Evolutionary conservation across 2,888 invertebrate species (phyloP), one percentile per base, ranked within the genome.

Genomic region (Pegoplata infirma): DNA sequence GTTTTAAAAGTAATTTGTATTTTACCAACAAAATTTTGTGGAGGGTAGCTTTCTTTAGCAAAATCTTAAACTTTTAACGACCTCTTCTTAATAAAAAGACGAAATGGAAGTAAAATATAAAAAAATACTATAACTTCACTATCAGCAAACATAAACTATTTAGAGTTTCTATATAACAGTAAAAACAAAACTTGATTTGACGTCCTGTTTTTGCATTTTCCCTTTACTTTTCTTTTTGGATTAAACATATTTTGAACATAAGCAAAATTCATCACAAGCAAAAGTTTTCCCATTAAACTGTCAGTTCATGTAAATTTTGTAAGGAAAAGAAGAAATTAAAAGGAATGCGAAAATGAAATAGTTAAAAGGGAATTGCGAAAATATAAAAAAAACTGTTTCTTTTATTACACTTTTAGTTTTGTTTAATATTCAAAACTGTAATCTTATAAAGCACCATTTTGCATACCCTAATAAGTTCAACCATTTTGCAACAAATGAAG

Each of bases 251-350:
- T 12, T 12, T 25, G 5, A 46, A 56, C 44, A 19, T 28, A n/a
- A 8, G 25, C 17, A 58, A 73, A 76, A 47, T 74, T 69, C 71
- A 76, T 67, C 80, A 78, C 80, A 69, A 28, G 64, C 68, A 83
- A 86, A 86, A 86, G 75, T 86, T 86, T 86, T 86, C 82, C 84
- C 86, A 86, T 86, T 86, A 84, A 84, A 83, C 82, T 82, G 80
- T 86, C 81, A 78, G 81, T 80, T 72, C 67, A 82, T 74, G 73
- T 55, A 51, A 49, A 51, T 53, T 61, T 40, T 59, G 3, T n/a
- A 17, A 53, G 53, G 40, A 53, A 53, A 12, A 36, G 23, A 64
- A 14, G 21, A 25, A 47, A 46, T 47, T 17, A 56, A n/a, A 72
- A 28, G 32, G 61, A 53, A 68, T 21, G 16, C 5, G n/a, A n/a